Evolutionary conservation across 2,113 vertebrate genomes (phyloP).

Genomic region (Ivindomyrus marchei): DNA sequence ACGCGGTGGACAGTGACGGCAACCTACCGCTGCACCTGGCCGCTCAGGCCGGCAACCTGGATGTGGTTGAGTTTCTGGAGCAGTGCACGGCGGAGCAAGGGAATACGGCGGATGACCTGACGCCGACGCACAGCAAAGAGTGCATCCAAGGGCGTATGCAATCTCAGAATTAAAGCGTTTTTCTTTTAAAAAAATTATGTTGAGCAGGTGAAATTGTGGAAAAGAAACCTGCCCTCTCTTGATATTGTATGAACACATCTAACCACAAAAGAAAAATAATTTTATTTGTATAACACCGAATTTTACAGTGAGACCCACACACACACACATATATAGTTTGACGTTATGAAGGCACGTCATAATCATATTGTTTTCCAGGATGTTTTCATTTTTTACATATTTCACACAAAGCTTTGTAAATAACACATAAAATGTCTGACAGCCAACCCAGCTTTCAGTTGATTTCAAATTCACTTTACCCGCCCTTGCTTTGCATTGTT

Average conservation of each 20-base stretch:
- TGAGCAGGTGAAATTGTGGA: neutral
- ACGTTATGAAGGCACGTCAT: neutral
- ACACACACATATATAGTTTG: neutral
- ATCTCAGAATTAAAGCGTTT: neutral
- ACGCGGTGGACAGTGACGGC: slow-evolving; percentile 67
- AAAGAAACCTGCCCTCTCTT: neutral
- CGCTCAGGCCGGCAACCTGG: slow-evolving; percentile 69
- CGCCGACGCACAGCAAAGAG: slow-evolving; percentile 48
- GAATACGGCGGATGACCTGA: slow-evolving; percentile 67
- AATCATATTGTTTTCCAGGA: neutral
- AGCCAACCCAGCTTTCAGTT: neutral
- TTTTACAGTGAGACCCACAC: neutral
- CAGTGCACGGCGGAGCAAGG: slow-evolving; percentile 56
- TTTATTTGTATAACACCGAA: neutral
- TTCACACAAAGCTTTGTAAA: neutral
- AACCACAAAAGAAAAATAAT: neutral
- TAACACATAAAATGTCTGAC: neutral
- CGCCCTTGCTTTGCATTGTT: neutral
- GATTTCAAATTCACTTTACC: neutral
- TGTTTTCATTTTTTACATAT: neutral
- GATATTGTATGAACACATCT: neutral
- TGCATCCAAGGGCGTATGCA: slow-evolving; percentile 48
- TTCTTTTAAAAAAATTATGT: neutral
- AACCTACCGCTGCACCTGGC: slow-evolving; percentile 85
- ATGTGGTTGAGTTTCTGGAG: slow-evolving; percentile 66